These are phyloP conservation scores for Rhizoglyphus robini DNA, from an alignment of 1,140 invertebrate species.

Conservation along the genomic window DNA sequence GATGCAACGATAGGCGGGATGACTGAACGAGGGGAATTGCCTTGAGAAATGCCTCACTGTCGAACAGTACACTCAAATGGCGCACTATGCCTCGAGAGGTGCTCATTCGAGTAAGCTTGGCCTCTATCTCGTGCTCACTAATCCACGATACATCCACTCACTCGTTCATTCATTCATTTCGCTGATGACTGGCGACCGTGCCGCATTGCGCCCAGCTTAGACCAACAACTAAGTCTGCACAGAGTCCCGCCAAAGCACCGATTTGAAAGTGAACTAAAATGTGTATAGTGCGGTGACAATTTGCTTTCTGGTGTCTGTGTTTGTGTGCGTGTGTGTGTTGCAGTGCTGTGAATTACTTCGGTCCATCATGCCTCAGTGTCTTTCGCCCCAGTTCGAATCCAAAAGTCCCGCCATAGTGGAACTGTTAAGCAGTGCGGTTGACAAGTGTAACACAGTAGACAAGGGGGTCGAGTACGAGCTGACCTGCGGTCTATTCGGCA, in stretches of 20 bases:
- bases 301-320: neutral
- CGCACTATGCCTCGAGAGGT: neutral
- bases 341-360: neutral
- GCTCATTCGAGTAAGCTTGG: neutral
- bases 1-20: slow-evolving; percentile 9
- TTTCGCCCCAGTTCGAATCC: slow-evolving; percentile 8
- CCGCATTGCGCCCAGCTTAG: neutral
- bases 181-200: neutral
- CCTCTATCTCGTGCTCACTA: neutral
- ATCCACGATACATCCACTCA: neutral
- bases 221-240: no score
- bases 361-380: slow-evolving; percentile 8
- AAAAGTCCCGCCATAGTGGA: slow-evolving; percentile 6
- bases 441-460: neutral
- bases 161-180: slow-evolving; percentile 10
- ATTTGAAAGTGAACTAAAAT: no score
- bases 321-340: neutral
- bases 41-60: slow-evolving; percentile 7
- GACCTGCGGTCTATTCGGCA: neutral
- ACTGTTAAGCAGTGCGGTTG: neutral
- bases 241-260: no score
- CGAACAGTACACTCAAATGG: neutral
- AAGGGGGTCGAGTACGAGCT: neutral
- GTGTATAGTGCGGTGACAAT: neutral
- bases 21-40: neutral